Base-by-base conservation (phyloP, 2,797 vertebrate species). In the Onychomys leucogaster region DNA sequence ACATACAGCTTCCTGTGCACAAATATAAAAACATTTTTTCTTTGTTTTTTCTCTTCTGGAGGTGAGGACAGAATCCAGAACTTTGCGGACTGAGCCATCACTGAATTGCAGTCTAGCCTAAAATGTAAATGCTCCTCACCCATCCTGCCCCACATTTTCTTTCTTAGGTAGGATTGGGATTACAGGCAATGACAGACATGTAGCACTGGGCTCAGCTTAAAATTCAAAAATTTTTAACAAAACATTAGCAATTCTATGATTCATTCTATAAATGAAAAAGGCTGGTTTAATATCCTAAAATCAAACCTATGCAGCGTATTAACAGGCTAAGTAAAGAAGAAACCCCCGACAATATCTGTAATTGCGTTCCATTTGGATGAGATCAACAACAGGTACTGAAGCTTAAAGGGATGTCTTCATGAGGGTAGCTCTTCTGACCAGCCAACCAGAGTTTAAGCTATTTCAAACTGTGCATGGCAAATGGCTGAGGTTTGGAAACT, bases 191-290 rank as follows among this genome's bases (percentile, higher is more conserved):
- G 6, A 23, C 61, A 67, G 32, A 34, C 61, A 17, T 19, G 14
- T n/a, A 57, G 23, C 67, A 57, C 65, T 71, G 37, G 8, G 52
- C 23, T 23, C 23, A 27, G 7, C 27, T 43, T 69, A 41, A 91
- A 82, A 71, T 27, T 41, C 32, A 84, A 83, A 83, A n/a, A 57
- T 67, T 89, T 46, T 83, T 90, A 71, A 75, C 61, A 91, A 93
- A 94, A 92, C 59, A 87, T 78, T 83, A 93, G 37, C 63, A 85
- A 43, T 78, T 89, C 77, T 78, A 63, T 6, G 34, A 11, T 91
- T 91, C 86, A 89, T n/a, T 61, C 13, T 27, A 78, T 10, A 55
- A 37, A 71, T n/a, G 8, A 57, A 21, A 83, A 89, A 43, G 25
- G 0, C 9, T 43, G 6, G 6, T 69, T 96, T 69, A 90, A 73